A percentile compares a stretch with the other conserved stretches of the same genome.
These are phyloP conservation scores for Aleadryas rufinucha DNA, from an alignment of 2,113 vertebrate genomes.

Conservation along the genomic window DNA sequence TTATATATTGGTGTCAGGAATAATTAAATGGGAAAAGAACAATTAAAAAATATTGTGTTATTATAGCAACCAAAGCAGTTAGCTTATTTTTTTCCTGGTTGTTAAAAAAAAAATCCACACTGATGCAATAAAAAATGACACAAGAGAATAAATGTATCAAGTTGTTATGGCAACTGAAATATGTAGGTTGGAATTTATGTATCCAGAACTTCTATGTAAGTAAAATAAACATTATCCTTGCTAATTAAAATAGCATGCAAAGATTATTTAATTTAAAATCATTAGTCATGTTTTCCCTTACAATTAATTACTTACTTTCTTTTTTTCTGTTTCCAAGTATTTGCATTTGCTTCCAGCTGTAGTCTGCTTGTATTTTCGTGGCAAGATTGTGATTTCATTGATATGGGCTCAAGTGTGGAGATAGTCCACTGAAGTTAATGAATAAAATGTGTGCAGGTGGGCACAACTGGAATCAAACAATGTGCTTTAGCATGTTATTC, in stretches of 20 bases:
- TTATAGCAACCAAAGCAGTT: conserved; percentile 50
- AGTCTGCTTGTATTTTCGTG: neutral
- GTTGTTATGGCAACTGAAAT: conserved; percentile 77
- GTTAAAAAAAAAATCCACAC: neutral
- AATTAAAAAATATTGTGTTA: conserved; percentile 66
- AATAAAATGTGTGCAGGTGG: neutral
- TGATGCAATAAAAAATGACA: conserved; percentile 72
- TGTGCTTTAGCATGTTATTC: neutral
- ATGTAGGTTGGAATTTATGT: conserved; percentile 75
- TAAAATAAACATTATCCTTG: conserved; percentile 71
- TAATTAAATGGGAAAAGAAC: conserved; percentile 57
- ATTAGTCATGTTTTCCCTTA: conserved; percentile 41
- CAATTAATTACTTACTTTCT: neutral
- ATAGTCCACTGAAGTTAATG: neutral
- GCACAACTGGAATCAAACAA: neutral
- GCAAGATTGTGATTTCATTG: neutral
- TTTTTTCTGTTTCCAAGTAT: neutral
- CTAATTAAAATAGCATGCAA: conserved; percentile 68
- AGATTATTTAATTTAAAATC: conserved; percentile 67
- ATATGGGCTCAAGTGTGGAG: neutral
- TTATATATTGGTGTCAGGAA: conserved; percentile 37
- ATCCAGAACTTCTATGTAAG: conserved; percentile 65
- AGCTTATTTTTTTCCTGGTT: neutral
- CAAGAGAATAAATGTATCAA: conserved; percentile 67
- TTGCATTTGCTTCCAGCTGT: conserved; percentile 25